Base-by-base conservation (phyloP, 1,140 invertebrate genomes). In the Rhynchophorus ferrugineus region DNA sequence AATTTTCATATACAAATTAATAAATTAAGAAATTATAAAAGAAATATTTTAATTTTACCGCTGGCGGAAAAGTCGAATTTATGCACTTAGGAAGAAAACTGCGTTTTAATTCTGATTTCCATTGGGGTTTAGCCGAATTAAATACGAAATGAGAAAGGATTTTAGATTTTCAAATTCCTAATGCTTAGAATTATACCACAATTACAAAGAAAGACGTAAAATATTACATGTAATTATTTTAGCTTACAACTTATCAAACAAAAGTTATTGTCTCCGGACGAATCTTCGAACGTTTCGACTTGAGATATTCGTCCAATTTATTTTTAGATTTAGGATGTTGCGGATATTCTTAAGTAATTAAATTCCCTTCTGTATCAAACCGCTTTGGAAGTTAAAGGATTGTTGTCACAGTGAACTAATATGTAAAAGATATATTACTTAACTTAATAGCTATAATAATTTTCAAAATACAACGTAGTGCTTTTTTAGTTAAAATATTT, bases 101-200 rank as follows among this genome's bases (percentile, higher is more conserved):
- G 61, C 61, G 64, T 66, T 66, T 66, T 66, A 66, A 66, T 66
- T 66, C 61, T 66, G 64, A 66, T 66, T 66, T 66, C 64, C 64
- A 58, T 62, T 61, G 64, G 64, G 64, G 61, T 61, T 66, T 64
- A 60, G 54, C 56, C 51, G 64, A 66, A 63, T 66, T 66, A 64
- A 66, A 61, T 57, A 58, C 58, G 62, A 54, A 66, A 66, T 60
- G 64, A 64, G 60, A 64, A 66, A 64, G 62, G 64, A 64, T 66
- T 62, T 62, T 33, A 50, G 62, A 64, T 65, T 65, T 65, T 65
- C 61, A 60, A 61, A 66, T 63, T 66, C 62, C 59, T 63, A 63
- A 64, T 64, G 54, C 62, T 56, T 47, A 53, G 53, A 43, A 59
- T 61, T 60, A 57, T 48, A 57, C 49, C 54, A 55, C 57, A 61